These are phyloP conservation scores for Eretmocerus hayati DNA, from an alignment of 2,888 invertebrate species.

Conservation along the genomic window DNA sequence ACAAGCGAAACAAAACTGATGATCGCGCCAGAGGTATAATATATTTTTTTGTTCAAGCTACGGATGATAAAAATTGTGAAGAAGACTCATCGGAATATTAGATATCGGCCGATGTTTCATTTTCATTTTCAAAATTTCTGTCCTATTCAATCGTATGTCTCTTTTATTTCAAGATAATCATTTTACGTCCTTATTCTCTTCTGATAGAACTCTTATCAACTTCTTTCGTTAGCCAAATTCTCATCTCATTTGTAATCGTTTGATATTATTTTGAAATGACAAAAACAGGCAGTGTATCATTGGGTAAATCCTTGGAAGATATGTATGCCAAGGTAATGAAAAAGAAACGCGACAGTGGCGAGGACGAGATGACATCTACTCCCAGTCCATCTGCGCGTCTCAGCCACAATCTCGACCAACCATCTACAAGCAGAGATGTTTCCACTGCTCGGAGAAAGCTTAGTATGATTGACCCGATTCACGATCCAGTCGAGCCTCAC, in stretches of 20 bases:
- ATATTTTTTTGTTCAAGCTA: no score
- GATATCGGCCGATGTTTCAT: neutral
- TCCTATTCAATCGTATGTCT: neutral
- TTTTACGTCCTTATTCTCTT: no score
- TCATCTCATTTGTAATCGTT: no score
- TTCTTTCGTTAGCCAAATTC: neutral
- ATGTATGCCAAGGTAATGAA: constrained; percentile 86
- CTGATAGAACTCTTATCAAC: no score
- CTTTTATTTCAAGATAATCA: neutral
- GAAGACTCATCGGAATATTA: neutral
- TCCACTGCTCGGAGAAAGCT: constrained; percentile 33
- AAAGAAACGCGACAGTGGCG: constrained; percentile 48
- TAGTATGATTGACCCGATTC: constrained; percentile 40
- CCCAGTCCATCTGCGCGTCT: neutral
- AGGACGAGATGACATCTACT: constrained; percentile 4
- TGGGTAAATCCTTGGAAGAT: constrained; percentile 66
- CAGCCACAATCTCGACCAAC: neutral
- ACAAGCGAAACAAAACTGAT: constrained; percentile 39
- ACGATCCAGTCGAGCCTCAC: constrained; percentile 36
- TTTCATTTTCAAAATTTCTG: neutral
- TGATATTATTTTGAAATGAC: no score
- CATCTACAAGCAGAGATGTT: neutral
- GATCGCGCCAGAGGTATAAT: constrained; percentile 30
- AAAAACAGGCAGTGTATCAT: constrained; percentile 25
- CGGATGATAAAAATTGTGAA: neutral